A percentile compares a stretch with the other conserved stretches of the same genome.
phyloP scores from a whole-genome alignment of 2,797 vertebrate species.

The Halcyon smyrnensis region DNA sequence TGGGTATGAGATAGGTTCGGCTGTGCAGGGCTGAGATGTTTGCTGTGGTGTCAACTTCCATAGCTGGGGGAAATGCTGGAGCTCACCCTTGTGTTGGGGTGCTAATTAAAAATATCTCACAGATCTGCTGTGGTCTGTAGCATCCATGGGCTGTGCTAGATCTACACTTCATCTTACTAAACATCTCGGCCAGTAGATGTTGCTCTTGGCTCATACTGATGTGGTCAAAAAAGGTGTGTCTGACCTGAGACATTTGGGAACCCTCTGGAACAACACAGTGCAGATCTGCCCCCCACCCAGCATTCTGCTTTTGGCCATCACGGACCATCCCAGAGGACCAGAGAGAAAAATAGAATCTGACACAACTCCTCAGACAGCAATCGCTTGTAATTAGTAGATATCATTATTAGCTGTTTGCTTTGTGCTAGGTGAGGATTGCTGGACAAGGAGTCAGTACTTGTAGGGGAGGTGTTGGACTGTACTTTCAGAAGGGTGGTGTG shows the following conservation, averaged over 20 bases:
- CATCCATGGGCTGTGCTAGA: not conserved
- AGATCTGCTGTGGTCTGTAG: not conserved
- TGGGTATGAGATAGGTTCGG: not conserved
- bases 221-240: not conserved
- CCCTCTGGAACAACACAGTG: not conserved
- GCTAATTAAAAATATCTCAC: not conserved
- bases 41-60: not conserved
- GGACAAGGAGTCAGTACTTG: not conserved
- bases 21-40: not conserved
- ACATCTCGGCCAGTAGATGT: conserved; percentile 46
- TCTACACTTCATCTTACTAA: not conserved
- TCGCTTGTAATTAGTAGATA: not conserved
- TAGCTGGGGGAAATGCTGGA: not conserved
- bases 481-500: not conserved
- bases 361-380: not conserved
- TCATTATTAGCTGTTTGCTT: not conserved
- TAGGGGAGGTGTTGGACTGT: not conserved
- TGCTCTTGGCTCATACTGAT: conserved; percentile 52
- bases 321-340: not conserved
- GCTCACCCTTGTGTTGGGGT: not conserved
- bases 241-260: not conserved
- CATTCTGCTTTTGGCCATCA: not conserved
- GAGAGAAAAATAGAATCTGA: not conserved
- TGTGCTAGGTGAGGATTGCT: not conserved
- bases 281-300: not conserved